These are phyloP conservation scores for Cottus gobio DNA, from an alignment of 2,113 vertebrate genomes.

Conservation along the genomic window DNA sequence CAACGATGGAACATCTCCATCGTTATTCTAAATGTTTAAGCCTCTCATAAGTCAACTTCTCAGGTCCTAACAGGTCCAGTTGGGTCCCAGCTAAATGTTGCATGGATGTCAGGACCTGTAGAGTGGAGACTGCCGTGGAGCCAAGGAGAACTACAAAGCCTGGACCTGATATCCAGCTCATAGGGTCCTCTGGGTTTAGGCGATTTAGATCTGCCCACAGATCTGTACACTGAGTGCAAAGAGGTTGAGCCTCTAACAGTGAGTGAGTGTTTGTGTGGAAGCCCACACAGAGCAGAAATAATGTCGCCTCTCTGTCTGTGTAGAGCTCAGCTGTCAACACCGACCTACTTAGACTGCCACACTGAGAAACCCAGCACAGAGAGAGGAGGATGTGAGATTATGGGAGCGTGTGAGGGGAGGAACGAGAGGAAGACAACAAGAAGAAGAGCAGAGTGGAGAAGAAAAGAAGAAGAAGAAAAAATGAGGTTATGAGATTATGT, in stretches of 20 bases:
- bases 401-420: constrained; percentile 8
- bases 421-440: background rate
- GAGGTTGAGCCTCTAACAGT: constrained; percentile 22
- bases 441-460: background rate
- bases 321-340: constrained; percentile 69
- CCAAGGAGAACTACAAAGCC: background rate
- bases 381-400: constrained; percentile 50
- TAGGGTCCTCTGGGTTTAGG: background rate
- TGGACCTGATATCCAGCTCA: constrained; percentile 1
- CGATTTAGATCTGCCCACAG: background rate
- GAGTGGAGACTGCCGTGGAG: background rate
- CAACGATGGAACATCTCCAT: no score
- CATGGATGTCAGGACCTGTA: background rate
- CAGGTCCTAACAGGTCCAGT: background rate
- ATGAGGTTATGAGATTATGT: constrained; percentile 1
- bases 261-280: constrained; percentile 43
- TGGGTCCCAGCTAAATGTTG: background rate
- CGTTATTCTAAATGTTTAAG: no score
- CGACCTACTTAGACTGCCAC: constrained; percentile 73
- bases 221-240: background rate
- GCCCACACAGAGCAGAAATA: constrained; percentile 68
- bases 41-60: background rate
- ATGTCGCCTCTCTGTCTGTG: constrained; percentile 64
- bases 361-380: constrained; percentile 32
- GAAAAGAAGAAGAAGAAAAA: constrained; percentile 1